A percentile compares a stretch with the other conserved stretches of the same genome.
Evolutionary conservation across 2,113 vertebrate genomes (phyloP).

Genomic region (Embiotoca jacksoni): DNA sequence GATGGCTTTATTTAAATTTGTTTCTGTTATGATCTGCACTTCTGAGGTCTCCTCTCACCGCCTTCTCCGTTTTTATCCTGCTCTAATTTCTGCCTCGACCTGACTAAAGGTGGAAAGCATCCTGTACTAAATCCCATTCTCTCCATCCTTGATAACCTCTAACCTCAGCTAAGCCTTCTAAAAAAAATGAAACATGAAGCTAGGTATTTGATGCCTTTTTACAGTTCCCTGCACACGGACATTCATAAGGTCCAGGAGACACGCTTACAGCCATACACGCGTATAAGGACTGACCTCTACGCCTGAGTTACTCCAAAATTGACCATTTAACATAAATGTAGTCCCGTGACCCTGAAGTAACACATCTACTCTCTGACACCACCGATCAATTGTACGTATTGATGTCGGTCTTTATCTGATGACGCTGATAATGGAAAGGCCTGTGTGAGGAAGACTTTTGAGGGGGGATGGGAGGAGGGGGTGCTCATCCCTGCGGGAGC

Average conservation of each 20-base stretch:
- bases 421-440: slow-evolving; percentile 58
- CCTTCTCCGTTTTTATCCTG: slow-evolving; percentile 43
- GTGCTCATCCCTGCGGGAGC: slow-evolving; percentile 47
- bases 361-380: slow-evolving; percentile 39
- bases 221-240: slow-evolving; percentile 58
- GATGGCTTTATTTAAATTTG: slow-evolving; percentile 6
- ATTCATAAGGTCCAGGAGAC: slow-evolving; percentile 24
- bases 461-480: not conserved
- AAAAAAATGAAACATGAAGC: slow-evolving; percentile 71
- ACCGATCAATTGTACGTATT: slow-evolving; percentile 59
- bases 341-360: slow-evolving; percentile 59
- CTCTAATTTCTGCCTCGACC: slow-evolving; percentile 50
- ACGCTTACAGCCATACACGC: slow-evolving; percentile 20
- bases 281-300: slow-evolving; percentile 43
- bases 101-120: slow-evolving; percentile 49
- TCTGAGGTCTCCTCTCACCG: slow-evolving; percentile 16
- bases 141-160: slow-evolving; percentile 69
- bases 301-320: slow-evolving; percentile 39
- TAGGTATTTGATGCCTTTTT: slow-evolving; percentile 67
- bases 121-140: slow-evolving; percentile 62
- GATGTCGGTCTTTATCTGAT: slow-evolving; percentile 53
- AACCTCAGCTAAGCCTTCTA: slow-evolving; percentile 66
- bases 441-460: slow-evolving; percentile 53
- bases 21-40: slow-evolving; percentile 14
- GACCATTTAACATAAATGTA: slow-evolving; percentile 58